Conservation (phyloP, 2,888 invertebrate species). For the Phaonia tiefii region DNA sequence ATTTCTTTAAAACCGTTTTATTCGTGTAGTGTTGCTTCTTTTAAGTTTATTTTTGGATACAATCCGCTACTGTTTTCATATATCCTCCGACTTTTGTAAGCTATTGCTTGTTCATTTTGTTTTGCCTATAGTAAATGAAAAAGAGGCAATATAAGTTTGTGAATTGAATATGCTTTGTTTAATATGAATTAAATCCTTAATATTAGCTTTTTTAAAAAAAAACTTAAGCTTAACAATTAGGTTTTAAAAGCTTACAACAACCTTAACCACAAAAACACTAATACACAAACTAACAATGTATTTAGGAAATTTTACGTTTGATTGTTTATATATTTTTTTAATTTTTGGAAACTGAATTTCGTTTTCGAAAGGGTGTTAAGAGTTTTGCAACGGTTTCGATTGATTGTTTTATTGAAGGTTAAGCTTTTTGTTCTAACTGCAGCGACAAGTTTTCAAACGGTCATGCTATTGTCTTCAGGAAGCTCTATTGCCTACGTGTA, state of each 20-base stretch:
- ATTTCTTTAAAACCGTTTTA: not conserved
- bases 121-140: not conserved
- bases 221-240: not conserved
- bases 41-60: not conserved
- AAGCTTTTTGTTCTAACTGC: too few species aligned
- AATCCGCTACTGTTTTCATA: not conserved
- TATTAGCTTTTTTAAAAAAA: not conserved
- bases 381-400: too few species aligned
- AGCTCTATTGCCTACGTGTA: too few species aligned
- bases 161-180: constrained; percentile 35
- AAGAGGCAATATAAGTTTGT: constrained; percentile 19
- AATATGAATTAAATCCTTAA: constrained; percentile 20
- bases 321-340: constrained; percentile 23
- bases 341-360: not conserved
- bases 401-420: too few species aligned
- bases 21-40: not conserved
- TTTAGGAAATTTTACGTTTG: constrained; percentile 28
- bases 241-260: not conserved
- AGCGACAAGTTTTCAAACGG: too few species aligned
- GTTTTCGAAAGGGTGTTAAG: too few species aligned
- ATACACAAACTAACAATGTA: not conserved
- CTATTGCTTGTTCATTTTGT: constrained; percentile 8
- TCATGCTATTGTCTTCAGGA: too few species aligned
- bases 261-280: not conserved
- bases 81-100: constrained; percentile 14